Evolutionary conservation across 2,113 vertebrate genomes (phyloP).

Genomic region (Hypocryptadius cinnamomeus): DNA sequence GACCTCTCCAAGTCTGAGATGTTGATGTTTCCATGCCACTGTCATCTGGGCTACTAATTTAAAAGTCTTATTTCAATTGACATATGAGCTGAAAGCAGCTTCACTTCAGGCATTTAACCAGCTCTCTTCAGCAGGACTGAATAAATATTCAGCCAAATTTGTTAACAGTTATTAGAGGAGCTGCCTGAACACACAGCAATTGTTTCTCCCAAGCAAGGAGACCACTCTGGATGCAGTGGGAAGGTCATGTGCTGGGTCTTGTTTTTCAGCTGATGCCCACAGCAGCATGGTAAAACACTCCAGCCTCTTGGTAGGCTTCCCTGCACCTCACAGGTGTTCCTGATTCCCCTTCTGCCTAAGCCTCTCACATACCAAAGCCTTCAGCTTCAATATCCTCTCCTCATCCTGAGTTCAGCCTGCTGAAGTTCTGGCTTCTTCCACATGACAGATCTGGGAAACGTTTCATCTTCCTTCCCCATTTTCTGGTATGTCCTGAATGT

Average conservation of each 20-base stretch:
- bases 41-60: conserved; percentile 21
- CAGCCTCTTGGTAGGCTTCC: neutral
- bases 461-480: neutral
- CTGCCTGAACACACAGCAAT: neutral
- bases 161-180: neutral
- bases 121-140: neutral
- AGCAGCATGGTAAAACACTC: neutral
- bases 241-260: neutral
- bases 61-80: conserved; percentile 15
- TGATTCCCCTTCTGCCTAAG: neutral
- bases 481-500: neutral
- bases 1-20: neutral
- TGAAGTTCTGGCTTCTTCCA: neutral
- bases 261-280: neutral
- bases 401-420: accelerated
- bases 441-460: neutral
- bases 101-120: conserved; percentile 18
- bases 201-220: neutral
- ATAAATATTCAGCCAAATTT: neutral
- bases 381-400: neutral
- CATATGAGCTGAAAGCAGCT: neutral
- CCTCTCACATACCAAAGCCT: neutral
- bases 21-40: neutral
- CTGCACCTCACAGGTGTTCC: neutral
- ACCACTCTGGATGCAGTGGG: neutral